A percentile compares a stretch with the other conserved stretches of the same genome.
These are phyloP conservation scores for Amphiduros pacificus DNA, from an alignment of 2,888 invertebrate genomes.

Conservation along the genomic window DNA sequence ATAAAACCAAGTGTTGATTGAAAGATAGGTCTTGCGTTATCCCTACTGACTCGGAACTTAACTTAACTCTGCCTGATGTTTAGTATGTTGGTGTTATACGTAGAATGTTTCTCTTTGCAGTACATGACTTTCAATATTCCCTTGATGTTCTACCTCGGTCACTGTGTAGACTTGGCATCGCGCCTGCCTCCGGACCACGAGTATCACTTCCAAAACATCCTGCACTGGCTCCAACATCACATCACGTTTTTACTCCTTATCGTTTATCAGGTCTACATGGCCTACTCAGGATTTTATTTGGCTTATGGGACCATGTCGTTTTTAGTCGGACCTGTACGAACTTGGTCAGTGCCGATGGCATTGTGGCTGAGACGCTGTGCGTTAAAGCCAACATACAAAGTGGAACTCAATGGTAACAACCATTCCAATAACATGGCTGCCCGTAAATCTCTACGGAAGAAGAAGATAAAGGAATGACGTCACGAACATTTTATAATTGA, in stretches of 20 bases:
- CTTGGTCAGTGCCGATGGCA: constrained; percentile 77
- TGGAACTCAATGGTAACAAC: no score
- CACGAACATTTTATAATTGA: no score
- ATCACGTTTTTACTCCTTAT: constrained; percentile 34
- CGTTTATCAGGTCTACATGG: constrained; percentile 68
- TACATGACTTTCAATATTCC: constrained; percentile 75
- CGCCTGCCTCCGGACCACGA: not conserved
- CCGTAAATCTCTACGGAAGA: no score
- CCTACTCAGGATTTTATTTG: constrained; percentile 70
- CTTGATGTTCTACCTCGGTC: constrained; percentile 71
- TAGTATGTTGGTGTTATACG: no score
- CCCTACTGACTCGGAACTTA: no score
- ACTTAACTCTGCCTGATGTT: no score
- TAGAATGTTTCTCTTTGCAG: no score
- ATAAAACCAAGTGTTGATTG: no score
- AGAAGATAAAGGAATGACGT: no score
- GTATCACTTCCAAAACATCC: not conserved
- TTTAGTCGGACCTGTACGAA: constrained; percentile 76
- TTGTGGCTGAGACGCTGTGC: constrained; percentile 40
- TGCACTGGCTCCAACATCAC: constrained; percentile 20
- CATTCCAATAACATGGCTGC: no score
- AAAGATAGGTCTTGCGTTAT: no score
- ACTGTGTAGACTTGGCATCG: constrained; percentile 23
- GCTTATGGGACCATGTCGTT: constrained; percentile 80
- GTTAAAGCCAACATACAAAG: not conserved